A percentile compares a stretch with the other conserved stretches of the same genome.
phyloP scores from a whole-genome alignment of 1,140 invertebrate species.

The Maconellicoccus hirsutus region DNA sequence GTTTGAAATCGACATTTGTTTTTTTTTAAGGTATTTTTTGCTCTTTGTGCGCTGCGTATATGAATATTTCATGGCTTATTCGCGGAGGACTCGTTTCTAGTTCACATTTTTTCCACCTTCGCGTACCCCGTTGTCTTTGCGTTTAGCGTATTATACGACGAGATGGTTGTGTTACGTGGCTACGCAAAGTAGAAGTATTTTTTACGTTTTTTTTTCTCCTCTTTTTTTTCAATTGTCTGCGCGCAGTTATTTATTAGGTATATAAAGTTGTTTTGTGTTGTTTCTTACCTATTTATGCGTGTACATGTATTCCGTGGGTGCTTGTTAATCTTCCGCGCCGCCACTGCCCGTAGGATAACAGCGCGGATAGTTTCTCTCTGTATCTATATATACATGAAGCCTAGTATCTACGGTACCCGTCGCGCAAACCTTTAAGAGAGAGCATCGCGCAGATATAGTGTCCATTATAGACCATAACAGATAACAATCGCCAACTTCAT shows the following conservation, averaged over 20 bases:
- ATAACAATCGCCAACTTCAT: conserved; percentile 18
- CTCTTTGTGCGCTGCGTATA: background rate
- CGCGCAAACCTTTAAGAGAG: too few relatives aligned
- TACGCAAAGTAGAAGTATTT: background rate
- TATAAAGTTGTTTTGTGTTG: conserved; percentile 22
- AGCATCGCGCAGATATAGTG: conserved; percentile 9
- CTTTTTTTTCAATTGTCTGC: conserved; percentile 14
- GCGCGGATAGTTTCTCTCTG: background rate
- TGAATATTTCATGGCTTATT: conserved; percentile 12
- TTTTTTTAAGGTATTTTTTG: background rate
- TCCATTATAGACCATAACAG: conserved; percentile 17
- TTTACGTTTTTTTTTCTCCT: background rate
- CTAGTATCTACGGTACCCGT: too few relatives aligned
- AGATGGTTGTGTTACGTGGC: too few relatives aligned
- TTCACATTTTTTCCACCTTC: background rate
- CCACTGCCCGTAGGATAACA: background rate
- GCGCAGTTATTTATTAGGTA: conserved; percentile 12
- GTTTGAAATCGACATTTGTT: too few relatives aligned
- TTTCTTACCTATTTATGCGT: conserved; percentile 22
- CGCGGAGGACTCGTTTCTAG: background rate
- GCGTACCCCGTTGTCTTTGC: background rate
- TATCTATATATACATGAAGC: too few relatives aligned
- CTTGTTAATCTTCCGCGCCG: conserved; percentile 16
- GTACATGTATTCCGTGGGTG: conserved; percentile 19
- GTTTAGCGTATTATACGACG: too few relatives aligned